Evolutionary conservation across 2,888 invertebrate species (phyloP).

Genomic region (Plagodis dolabraria): DNA sequence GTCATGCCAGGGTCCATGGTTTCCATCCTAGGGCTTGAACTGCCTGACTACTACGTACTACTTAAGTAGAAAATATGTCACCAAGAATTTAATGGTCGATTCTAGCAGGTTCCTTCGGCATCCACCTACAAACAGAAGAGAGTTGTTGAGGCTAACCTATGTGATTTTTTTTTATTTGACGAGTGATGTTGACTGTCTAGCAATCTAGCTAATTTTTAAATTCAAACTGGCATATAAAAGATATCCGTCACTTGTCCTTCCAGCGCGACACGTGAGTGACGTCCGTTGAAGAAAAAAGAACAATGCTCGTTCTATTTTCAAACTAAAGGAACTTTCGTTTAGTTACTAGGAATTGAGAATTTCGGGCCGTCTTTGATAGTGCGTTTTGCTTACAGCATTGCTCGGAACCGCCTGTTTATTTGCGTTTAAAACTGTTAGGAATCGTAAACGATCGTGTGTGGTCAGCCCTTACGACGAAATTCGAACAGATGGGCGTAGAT

Average conservation of each 20-base stretch:
- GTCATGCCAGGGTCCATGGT: too few relatives aligned
- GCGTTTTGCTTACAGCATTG: slow-evolving; percentile 66
- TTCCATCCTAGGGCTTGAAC: too few relatives aligned
- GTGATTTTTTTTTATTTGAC: too few relatives aligned
- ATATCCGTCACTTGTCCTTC: slow-evolving; percentile 18
- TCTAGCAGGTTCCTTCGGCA: too few relatives aligned
- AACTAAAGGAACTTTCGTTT: slow-evolving; percentile 32
- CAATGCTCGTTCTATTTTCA: slow-evolving; percentile 51
- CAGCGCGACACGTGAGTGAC: slow-evolving; percentile 21
- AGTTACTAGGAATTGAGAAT: slow-evolving; percentile 69
- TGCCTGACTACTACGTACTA: too few relatives aligned
- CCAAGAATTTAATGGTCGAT: too few relatives aligned
- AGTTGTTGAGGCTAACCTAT: too few relatives aligned
- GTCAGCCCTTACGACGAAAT: slow-evolving; percentile 84
- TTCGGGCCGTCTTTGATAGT: slow-evolving; percentile 77
- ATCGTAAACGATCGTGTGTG: slow-evolving; percentile 83
- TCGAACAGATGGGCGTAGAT: slow-evolving; percentile 80
- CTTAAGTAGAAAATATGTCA: too few relatives aligned
- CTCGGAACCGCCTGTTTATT: slow-evolving; percentile 82
- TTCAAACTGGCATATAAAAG: slow-evolving; percentile 11
- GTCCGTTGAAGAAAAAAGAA: slow-evolving; percentile 37
- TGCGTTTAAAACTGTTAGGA: slow-evolving; percentile 81
- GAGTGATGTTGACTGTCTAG: too few relatives aligned
- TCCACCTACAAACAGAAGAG: too few relatives aligned
- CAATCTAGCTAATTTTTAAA: slow-evolving; percentile 20